phyloP scores from a whole-genome alignment of 2,113 vertebrate genomes.

The Myiozetetes cayanensis region DNA sequence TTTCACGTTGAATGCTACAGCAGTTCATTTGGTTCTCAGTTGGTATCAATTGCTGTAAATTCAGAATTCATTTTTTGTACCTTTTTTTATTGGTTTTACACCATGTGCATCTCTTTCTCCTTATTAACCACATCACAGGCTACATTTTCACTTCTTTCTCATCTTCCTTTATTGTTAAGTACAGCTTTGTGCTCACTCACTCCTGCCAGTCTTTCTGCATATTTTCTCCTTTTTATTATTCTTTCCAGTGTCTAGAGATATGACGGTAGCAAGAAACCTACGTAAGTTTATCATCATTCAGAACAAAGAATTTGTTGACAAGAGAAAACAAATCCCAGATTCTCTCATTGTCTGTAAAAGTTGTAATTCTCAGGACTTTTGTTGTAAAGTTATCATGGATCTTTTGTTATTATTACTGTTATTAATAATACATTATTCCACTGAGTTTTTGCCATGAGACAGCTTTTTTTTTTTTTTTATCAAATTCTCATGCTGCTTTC shows the following conservation, averaged over 20 bases:
- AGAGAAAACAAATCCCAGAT: background rate
- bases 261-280: background rate
- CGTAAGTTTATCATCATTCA: background rate
- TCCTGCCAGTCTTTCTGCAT: background rate
- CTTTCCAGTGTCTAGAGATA: background rate
- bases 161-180: background rate
- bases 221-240: background rate
- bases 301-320: background rate
- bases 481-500: background rate
- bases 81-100: background rate
- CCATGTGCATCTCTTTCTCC: background rate
- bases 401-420: background rate
- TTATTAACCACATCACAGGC: rapidly evolving
- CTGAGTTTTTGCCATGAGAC: background rate
- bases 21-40: background rate
- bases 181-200: background rate
- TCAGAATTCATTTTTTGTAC: background rate
- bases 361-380: background rate
- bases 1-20: background rate
- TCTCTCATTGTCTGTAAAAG: background rate
- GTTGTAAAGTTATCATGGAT: background rate
- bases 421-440: background rate
- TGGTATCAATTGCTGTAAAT: background rate
- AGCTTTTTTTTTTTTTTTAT: background rate
- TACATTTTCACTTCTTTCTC: background rate